These are phyloP conservation scores for Aselliscus stoliczkanus DNA, from an alignment of 2,797 vertebrate genomes.

Conservation along the genomic window DNA sequence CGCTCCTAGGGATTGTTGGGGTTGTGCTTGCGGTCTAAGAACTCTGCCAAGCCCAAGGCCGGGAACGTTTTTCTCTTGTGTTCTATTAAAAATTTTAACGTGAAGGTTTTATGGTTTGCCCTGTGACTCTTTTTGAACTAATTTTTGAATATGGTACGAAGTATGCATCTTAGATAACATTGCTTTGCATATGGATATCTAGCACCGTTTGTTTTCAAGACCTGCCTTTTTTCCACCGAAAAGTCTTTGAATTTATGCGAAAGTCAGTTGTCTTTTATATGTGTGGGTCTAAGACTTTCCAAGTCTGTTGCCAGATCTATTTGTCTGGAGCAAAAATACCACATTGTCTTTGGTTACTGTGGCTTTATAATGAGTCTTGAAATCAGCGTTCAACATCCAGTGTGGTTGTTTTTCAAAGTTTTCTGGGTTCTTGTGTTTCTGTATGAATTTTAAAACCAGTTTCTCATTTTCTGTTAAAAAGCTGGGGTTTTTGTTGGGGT, in stretches of 20 bases:
- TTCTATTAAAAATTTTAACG: not conserved
- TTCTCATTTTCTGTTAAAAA: not conserved
- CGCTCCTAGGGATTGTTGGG: fast-evolving
- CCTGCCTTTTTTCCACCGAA: not conserved
- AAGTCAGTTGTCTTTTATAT: not conserved
- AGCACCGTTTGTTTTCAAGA: not conserved
- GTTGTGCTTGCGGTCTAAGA: not conserved
- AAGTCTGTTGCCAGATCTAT: not conserved
- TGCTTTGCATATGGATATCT: not conserved
- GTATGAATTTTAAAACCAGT: not conserved
- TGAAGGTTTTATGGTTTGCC: not conserved
- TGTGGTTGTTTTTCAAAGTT: not conserved
- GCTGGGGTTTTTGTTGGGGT: not conserved
- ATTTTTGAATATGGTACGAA: not conserved
- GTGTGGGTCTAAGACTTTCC: not conserved
- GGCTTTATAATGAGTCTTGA: not conserved
- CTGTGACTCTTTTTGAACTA: not conserved
- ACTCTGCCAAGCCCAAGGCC: not conserved
- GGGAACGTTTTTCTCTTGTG: not conserved
- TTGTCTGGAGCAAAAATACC: not conserved
- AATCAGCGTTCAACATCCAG: not conserved
- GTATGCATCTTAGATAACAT: not conserved
- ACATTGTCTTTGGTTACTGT: not conserved
- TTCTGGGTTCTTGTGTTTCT: not conserved
- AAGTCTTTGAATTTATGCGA: not conserved